Conservation (phyloP, 2,113 vertebrate species). For the Sander lucioperca region DNA sequence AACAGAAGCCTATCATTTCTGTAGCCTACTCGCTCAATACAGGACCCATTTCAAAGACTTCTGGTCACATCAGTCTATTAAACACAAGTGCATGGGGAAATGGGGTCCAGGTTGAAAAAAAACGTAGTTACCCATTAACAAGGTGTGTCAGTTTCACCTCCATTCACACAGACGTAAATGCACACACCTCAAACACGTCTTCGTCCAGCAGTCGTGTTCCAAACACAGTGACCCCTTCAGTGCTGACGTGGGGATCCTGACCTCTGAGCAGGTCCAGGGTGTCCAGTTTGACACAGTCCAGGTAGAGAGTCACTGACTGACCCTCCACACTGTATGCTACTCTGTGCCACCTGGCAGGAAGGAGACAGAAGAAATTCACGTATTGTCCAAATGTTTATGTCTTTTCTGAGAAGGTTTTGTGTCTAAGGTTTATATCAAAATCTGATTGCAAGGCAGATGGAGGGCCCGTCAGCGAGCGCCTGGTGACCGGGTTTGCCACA, state of each 20-base stretch:
- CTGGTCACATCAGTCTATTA: too few relatives aligned
- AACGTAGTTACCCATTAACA: too few relatives aligned
- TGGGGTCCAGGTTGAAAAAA: too few relatives aligned
- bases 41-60: too few relatives aligned
- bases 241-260: slow-evolving; percentile 88
- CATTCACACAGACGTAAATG: neutral
- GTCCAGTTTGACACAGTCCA: slow-evolving; percentile 92
- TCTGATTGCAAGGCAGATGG: neutral
- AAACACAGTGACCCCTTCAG: slow-evolving; percentile 94
- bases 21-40: too few relatives aligned
- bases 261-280: slow-evolving; percentile 90
- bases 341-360: slow-evolving; percentile 91
- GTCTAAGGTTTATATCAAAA: neutral
- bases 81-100: too few relatives aligned
- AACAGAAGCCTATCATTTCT: too few relatives aligned
- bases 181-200: slow-evolving; percentile 92
- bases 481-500: too few relatives aligned
- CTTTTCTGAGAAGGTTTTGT: neutral
- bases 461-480: too few relatives aligned
- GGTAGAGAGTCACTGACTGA: slow-evolving; percentile 90
- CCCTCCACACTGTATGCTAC: slow-evolving; percentile 92
- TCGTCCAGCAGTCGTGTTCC: slow-evolving; percentile 96
- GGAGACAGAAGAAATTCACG: neutral
- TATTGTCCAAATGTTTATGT: too few relatives aligned
- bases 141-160: neutral